Evolutionary conservation across 2,888 invertebrate genomes (phyloP), one percentile per base, ranked within the genome.

Genomic region (Dyspetes luteomarginatus): DNA sequence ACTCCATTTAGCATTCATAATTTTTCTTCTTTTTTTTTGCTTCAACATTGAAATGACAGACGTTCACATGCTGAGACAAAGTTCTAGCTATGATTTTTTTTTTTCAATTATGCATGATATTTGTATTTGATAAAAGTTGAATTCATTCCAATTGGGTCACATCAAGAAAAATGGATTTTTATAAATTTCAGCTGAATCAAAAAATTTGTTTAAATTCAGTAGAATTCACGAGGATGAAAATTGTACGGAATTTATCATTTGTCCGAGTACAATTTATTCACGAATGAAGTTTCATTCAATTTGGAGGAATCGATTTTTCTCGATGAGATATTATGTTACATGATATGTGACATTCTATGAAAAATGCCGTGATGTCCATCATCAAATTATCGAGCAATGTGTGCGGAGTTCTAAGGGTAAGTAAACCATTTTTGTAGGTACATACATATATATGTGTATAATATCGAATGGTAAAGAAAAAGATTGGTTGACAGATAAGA

Each of bases 1-100:
- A 60, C 36, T 19, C 5, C 26, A 15, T 28, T 30, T 65, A 28
- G n/a, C 3, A 12, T 26, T n/a, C 9, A 30, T 19, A 55, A 12
- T 36, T 67, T 41, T 22, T 17, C 43, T 73, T 22, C 1, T 3
- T 50, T 41, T 55, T 45, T 36, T 67, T 55, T 19, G 2, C 17
- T 64, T 73, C n/a, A 58, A 67, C 73, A 68, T 36, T 55, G 26
- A 81, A 72, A 82, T 65, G 81, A 86, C 75, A 86, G 82, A 85
- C 75, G 82, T 72, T 80, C 55, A 86, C 89, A 88, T 88, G 88
- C 89, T 85, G 79, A 81, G 78, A 64, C 83, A 80, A 79, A 78
- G 45, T 78, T 76, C 69, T 65, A 82, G 24, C 78, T 84, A 81
- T 75, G 76, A 60, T 78, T 83, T 62, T 55, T 78, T 74, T 73